Base-by-base conservation (phyloP, 2,797 vertebrate genomes). In the Molossus molossus region DNA sequence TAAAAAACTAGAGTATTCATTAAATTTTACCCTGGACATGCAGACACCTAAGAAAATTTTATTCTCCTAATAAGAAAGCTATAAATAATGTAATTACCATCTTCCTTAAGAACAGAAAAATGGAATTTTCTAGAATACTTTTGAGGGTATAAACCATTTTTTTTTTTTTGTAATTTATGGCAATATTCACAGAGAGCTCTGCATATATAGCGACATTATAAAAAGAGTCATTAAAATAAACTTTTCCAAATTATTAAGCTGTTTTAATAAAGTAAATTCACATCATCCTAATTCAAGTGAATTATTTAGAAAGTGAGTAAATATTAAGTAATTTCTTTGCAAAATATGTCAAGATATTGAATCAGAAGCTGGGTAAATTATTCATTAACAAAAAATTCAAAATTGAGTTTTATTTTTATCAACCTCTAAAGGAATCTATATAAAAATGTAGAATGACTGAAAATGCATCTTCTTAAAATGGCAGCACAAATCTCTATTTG, bases 361-460 rank as follows among this genome's bases (percentile, higher is more conserved):
- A 4, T 73, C 21, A 94, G 27, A 89, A 72, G 58, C 58, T 75
- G 11, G 72, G 20, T 29, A 21, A 69, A 73, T 45, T 12, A 0
- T 55, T 48, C 27, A 3, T 50, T 60, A 84, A 64, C n/a, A 57
- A 50, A 73, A 94, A 92, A 12, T 96, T 87, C 3, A 87, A 65
- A 72, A 27, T 25, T 81, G 1, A 48, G 2, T 50, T 27, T 62
- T 82, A 50, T 79, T 77, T 73, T 58, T 33, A 85, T 40, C 25
- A 79, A 67, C 3, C 13, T 69, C 23, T 64, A 64, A 48, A 55
- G 33, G 17, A 23, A 2, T 67, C 10, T 91, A 0, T 72, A 62
- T 17, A 91, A 84, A 67, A 25, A 57, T 50, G 1, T 27, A 80
- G 29, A 88, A 77, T 45, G 17, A 81, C 2, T 3, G 33, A 90